Evolutionary conservation across 2,113 vertebrate genomes (phyloP), one percentile per base, ranked within the genome.

Genomic region (Silurus glanis): DNA sequence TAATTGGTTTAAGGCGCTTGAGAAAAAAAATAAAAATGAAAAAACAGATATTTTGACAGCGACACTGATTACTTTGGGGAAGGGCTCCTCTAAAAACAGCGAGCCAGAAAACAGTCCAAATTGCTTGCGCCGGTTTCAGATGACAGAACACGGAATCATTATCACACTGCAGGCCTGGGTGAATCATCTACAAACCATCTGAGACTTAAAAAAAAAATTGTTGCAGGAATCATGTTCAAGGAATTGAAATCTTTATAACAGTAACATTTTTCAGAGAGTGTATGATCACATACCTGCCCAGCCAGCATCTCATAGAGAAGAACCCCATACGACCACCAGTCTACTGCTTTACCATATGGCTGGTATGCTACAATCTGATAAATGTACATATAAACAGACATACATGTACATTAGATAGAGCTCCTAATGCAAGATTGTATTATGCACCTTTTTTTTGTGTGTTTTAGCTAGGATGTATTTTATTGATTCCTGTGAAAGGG

Each of bases 251-350:
- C 51, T 25, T 76, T 3, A 78, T 25, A 56, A 78, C 23, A 55
- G 47, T 66, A 53, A 28, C 56, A 5, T 75, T 28, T 94, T 2
- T 92, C 94, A 2, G 93, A 93, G 92, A 93, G 55, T 9, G 61
- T 37, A 74, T 49, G 56, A 19, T 56, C 28, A 75, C 84, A 51
- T 94, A 97, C 97, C 96, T 97, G 97, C 87, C 97, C 97, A 5
- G 96, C 97, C 87, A 98, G 89, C 97, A 98, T 97, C 90, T 98
- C 97, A 88, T 98, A 98, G 3, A 98, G 92, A 86, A 98, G 93
- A 1, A 98, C 97, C 21, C 97, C 97, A 58, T 95, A 98, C 16
- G 97, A 97, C 97, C 97, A 98, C 97, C 97, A 98, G 88, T 98
- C 97, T 8, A 97, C 97, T 3, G 96, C 96, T 92, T 96, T 97